Evolutionary conservation across 2,888 invertebrate genomes (phyloP).

Genomic region (Eupithecia dodoneata): DNA sequence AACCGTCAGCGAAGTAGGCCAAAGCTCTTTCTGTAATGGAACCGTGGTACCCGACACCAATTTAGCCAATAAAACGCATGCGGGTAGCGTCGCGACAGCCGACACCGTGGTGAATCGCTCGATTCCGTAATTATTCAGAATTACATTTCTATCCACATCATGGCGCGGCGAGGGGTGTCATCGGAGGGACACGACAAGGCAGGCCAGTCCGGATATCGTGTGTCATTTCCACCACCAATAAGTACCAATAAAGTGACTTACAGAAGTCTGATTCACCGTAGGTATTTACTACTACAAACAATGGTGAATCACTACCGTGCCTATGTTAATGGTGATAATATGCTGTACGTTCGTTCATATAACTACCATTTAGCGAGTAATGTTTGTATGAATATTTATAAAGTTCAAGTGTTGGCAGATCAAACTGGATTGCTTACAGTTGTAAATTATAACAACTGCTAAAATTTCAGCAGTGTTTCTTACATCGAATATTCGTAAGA

Average conservation of each 20-base stretch:
- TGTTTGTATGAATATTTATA: slow-evolving; percentile 34
- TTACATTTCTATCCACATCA: slow-evolving; percentile 60
- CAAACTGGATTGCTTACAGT: slow-evolving; percentile 29
- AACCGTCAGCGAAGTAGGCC: slow-evolving; percentile 57
- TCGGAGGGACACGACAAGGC: slow-evolving; percentile 32
- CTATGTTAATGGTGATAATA: slow-evolving; percentile 39
- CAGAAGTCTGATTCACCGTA: slow-evolving; percentile 43
- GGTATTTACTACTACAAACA: slow-evolving; percentile 47
- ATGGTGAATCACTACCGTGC: slow-evolving; percentile 42
- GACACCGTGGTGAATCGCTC: slow-evolving; percentile 55
- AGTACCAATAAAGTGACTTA: slow-evolving; percentile 11
- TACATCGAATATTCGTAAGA: slow-evolving; percentile 49
- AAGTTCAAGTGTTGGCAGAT: slow-evolving; percentile 21
- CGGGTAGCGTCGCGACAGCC: slow-evolving; percentile 65
- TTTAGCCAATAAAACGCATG: slow-evolving; percentile 80
- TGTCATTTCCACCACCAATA: slow-evolving; percentile 42
- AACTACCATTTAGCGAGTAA: slow-evolving; percentile 25
- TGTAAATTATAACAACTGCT: slow-evolving; percentile 42
- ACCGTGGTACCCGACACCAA: slow-evolving; percentile 65
- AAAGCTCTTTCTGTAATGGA: slow-evolving; percentile 68
- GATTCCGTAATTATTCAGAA: slow-evolving; percentile 72
- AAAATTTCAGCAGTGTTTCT: slow-evolving; percentile 39
- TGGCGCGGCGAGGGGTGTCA: slow-evolving; percentile 45
- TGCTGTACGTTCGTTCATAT: slow-evolving; percentile 26
- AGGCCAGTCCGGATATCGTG: slow-evolving; percentile 33